Conservation (phyloP, 1,140 invertebrate species). For the Lepidurus couesii region DNA sequence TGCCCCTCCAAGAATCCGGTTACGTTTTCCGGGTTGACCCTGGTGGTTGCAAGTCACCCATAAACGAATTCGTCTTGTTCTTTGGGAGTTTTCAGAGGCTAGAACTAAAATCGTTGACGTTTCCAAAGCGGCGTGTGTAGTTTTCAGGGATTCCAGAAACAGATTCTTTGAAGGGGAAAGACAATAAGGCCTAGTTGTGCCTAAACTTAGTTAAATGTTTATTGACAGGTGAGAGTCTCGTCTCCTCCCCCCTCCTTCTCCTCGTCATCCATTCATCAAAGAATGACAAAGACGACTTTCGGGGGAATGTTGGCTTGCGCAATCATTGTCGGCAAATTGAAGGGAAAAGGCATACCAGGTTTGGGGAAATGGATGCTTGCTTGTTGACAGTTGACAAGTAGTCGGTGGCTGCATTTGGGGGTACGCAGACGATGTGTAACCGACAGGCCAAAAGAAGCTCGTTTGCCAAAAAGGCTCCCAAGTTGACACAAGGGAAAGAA, state of each 20-base stretch:
- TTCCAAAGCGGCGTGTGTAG: background rate
- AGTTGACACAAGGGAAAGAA: background rate
- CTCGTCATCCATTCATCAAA: background rate
- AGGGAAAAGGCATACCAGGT: background rate
- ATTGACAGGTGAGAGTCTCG: constrained; percentile 1
- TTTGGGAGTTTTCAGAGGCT: background rate
- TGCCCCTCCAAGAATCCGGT: background rate
- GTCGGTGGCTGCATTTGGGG: constrained; percentile 6
- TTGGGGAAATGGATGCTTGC: constrained; percentile 8
- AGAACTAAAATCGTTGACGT: background rate
- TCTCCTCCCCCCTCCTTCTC: background rate
- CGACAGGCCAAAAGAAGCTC: background rate
- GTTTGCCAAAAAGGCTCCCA: background rate
- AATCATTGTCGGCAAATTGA: constrained; percentile 19
- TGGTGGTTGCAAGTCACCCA: constrained; percentile 8
- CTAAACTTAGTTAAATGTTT: background rate
- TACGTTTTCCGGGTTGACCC: constrained; percentile 17
- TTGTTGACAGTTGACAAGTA: constrained; percentile 22
- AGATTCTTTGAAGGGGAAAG: background rate
- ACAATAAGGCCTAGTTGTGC: background rate
- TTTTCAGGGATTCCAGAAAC: too few species aligned
- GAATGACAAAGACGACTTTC: background rate
- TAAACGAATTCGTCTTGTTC: constrained; percentile 16
- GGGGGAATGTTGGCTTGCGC: background rate
- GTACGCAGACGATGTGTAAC: background rate